A percentile compares a stretch with the other conserved stretches of the same genome.
Conservation (phyloP, 2,888 invertebrate genomes). For the Achlya flavicornis region DNA sequence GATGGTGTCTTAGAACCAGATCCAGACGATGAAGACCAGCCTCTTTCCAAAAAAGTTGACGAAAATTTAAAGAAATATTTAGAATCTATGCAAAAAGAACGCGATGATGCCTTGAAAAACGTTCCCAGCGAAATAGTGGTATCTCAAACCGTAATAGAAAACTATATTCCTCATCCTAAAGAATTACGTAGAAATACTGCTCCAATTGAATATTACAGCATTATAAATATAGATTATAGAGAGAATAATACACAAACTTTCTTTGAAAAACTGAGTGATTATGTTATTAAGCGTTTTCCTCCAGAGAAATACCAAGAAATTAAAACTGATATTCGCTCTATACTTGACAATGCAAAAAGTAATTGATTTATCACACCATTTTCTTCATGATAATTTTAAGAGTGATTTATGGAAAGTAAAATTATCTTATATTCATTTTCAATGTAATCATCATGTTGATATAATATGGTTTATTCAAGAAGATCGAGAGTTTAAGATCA, state of each 20-base stretch:
- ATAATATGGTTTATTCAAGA: too few species aligned
- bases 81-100: background rate
- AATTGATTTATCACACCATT: background rate
- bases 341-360: background rate
- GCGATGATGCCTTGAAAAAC: background rate
- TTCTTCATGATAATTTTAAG: background rate
- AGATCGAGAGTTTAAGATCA: too few species aligned
- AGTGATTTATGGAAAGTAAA: too few species aligned
- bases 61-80: background rate
- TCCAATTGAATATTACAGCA: slow-evolving; percentile 1
- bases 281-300: slow-evolving; percentile 1
- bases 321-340: background rate
- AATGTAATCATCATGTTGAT: too few species aligned
- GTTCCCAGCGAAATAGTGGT: background rate
- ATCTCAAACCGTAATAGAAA: background rate
- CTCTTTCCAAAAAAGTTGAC: background rate
- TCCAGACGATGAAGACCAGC: background rate
- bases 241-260: background rate
- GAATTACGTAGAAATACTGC: background rate
- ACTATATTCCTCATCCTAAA: background rate
- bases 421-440: too few species aligned
- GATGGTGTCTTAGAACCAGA: background rate
- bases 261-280: background rate
- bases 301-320: slow-evolving; percentile 1
- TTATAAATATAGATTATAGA: slow-evolving; percentile 8